Percentiles rank a stretch among this genome's conserved stretches.
Evolutionary conservation across 2,797 vertebrate species (phyloP).

Genomic region (Sardinella longiceps): DNA sequence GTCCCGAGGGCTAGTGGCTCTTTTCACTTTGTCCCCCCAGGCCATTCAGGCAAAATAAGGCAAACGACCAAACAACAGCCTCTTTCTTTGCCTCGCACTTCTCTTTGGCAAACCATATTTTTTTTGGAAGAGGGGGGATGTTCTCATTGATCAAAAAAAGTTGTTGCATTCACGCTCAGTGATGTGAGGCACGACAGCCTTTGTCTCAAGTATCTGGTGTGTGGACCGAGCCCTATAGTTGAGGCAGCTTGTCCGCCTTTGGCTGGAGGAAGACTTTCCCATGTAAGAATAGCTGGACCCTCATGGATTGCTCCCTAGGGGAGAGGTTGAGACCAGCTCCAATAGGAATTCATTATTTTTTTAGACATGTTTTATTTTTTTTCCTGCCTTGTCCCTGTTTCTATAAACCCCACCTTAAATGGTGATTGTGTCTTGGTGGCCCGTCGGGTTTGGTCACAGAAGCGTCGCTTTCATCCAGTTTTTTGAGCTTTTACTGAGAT

Average conservation of each 20-base stretch:
- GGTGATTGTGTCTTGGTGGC: slow-evolving; percentile 54
- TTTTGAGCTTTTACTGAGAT: background rate
- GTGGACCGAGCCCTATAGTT: slow-evolving; percentile 47
- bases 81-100: slow-evolving; percentile 33
- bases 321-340: slow-evolving; percentile 48
- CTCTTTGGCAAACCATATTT: slow-evolving; percentile 58
- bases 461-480: background rate
- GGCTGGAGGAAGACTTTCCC: slow-evolving; percentile 72
- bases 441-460: slow-evolving; percentile 38
- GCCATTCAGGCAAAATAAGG: slow-evolving; percentile 51
- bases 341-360: slow-evolving; percentile 54
- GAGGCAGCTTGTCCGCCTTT: slow-evolving; percentile 59
- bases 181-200: slow-evolving; percentile 66
- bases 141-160: slow-evolving; percentile 43
- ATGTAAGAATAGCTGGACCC: slow-evolving; percentile 74
- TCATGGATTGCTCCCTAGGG: slow-evolving; percentile 61
- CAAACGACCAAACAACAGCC: slow-evolving; percentile 24
- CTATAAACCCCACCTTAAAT: slow-evolving; percentile 70
- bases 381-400: slow-evolving; percentile 38
- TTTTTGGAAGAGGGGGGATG: slow-evolving; percentile 27
- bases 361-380: slow-evolving; percentile 49
- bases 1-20: slow-evolving; percentile 59
- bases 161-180: slow-evolving; percentile 62
- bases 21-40: slow-evolving; percentile 43
- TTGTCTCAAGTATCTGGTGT: slow-evolving; percentile 63